Percentiles rank a stretch among this genome's conserved stretches.
Conservation (phyloP, 2,797 vertebrate species). For the Buceros bicornis region DNA sequence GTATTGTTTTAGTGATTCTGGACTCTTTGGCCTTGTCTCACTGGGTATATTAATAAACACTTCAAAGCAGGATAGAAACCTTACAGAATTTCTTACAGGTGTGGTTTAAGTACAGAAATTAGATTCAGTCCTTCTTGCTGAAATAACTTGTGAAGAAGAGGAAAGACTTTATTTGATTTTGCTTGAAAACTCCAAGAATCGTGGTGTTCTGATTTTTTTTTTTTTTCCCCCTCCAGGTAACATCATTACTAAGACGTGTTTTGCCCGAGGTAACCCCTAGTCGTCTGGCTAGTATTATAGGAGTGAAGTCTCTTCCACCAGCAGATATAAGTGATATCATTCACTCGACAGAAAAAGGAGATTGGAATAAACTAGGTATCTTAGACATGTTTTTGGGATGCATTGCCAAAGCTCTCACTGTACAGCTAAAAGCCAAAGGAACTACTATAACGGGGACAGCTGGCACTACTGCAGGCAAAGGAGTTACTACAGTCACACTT, state of each 20-base stretch:
- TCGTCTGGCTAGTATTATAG: conserved; percentile 96
- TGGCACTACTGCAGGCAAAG: conserved; percentile 94
- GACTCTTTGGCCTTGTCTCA: neutral
- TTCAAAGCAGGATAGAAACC: neutral
- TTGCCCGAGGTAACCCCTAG: conserved; percentile 96
- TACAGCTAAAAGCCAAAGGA: conserved; percentile 99
- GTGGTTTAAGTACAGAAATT: neutral
- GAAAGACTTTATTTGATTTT: neutral
- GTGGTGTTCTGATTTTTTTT: neutral
- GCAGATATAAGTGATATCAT: conserved; percentile 99
- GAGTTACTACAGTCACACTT: conserved; percentile 96
- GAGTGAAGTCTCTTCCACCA: conserved; percentile 95
- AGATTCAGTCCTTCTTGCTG: neutral
- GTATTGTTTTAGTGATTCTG: neutral
- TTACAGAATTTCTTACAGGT: neutral
- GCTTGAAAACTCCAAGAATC: neutral
- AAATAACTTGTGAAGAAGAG: neutral
- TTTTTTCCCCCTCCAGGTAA: conserved; percentile 84
- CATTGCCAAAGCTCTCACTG: conserved; percentile 98
- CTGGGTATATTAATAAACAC: neutral
- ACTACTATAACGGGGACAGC: conserved; percentile 93
- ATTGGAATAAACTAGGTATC: conserved; percentile 98
- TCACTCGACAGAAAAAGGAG: conserved; percentile 98
- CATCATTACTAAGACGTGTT: conserved; percentile 94
- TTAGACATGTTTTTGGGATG: conserved; percentile 99